Evolutionary conservation across 1,140 invertebrate species (phyloP).

Genomic region (Piezodorus guildinii): DNA sequence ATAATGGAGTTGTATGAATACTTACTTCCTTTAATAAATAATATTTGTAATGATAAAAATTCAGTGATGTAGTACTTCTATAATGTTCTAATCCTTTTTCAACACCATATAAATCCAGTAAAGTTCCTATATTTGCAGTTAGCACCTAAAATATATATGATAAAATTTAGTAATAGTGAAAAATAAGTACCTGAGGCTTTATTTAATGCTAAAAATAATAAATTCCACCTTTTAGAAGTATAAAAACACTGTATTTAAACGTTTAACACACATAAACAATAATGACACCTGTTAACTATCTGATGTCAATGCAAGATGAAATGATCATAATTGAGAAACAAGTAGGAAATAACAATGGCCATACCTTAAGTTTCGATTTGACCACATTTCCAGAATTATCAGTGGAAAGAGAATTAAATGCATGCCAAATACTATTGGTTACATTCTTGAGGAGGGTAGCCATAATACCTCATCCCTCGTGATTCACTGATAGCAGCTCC

Average conservation of each 20-base stretch:
- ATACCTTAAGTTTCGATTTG: conserved; percentile 65
- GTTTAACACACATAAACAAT: too few relatives aligned
- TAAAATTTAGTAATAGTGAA: conserved; percentile 3
- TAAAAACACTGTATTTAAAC: too few relatives aligned
- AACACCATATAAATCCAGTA: conserved; percentile 57
- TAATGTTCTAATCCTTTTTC: conserved; percentile 66
- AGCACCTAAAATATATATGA: conserved; percentile 46
- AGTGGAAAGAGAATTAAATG: conserved; percentile 53
- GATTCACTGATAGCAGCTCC: not conserved
- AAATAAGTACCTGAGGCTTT: too few relatives aligned
- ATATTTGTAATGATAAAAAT: conserved; percentile 59
- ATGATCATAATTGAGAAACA: too few relatives aligned
- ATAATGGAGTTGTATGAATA: not conserved
- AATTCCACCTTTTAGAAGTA: too few relatives aligned
- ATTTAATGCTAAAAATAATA: not conserved
- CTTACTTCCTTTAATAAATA: conserved; percentile 54
- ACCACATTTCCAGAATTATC: conserved; percentile 46
- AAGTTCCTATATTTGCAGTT: conserved; percentile 57
- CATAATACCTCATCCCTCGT: conserved; percentile 36
- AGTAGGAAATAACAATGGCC: too few relatives aligned
- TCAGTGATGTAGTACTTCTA: conserved; percentile 49
- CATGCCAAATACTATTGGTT: conserved; percentile 62
- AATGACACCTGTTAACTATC: too few relatives aligned
- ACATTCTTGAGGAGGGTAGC: conserved; percentile 53
- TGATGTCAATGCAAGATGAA: too few relatives aligned